phyloP scores from a whole-genome alignment of 1,140 invertebrate genomes.

The Panagrolaimus sp. region DNA sequence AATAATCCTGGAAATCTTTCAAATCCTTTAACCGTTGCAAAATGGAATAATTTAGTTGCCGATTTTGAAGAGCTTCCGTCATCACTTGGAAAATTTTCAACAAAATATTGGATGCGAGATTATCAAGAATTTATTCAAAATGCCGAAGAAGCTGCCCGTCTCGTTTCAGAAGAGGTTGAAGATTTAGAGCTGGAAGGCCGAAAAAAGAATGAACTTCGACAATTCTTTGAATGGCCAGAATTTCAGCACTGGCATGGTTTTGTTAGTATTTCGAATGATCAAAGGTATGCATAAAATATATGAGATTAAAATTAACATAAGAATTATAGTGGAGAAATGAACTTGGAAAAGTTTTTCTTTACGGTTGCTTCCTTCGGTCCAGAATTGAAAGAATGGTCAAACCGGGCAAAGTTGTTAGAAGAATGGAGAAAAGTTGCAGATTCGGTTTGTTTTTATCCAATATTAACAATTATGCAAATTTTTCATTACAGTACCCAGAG shows the following conservation, averaged over 20 bases:
- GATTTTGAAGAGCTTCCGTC: slow-evolving; percentile 52
- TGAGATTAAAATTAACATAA: neutral
- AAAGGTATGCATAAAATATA: neutral
- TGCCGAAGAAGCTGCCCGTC: slow-evolving; percentile 41
- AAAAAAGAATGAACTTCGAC: slow-evolving; percentile 43
- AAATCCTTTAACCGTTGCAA: slow-evolving; percentile 26
- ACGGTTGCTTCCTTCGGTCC: slow-evolving; percentile 55
- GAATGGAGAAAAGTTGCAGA: slow-evolving; percentile 54
- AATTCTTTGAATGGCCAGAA: slow-evolving; percentile 57
- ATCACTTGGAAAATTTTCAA: slow-evolving; percentile 53
- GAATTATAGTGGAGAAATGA: slow-evolving; percentile 15
- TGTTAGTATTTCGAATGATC: slow-evolving; percentile 29
- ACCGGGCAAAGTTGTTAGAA: slow-evolving; percentile 47
- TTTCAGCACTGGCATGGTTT: slow-evolving; percentile 59
- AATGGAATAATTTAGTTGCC: slow-evolving; percentile 26
- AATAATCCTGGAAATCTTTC: slow-evolving; percentile 55
- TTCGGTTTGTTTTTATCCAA: slow-evolving; percentile 28
- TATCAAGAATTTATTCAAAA: slow-evolving; percentile 54
- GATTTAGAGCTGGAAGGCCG: slow-evolving; percentile 21
- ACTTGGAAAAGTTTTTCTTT: slow-evolving; percentile 51
- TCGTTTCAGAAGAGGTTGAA: slow-evolving; percentile 36
- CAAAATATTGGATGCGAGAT: slow-evolving; percentile 56
- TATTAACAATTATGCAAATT: neutral
- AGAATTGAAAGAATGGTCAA: slow-evolving; percentile 55
- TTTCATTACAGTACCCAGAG: slow-evolving; percentile 47